These are phyloP conservation scores for Imbricaverruca yamaguchii DNA, from an alignment of 2,888 invertebrate genomes.

Conservation along the genomic window DNA sequence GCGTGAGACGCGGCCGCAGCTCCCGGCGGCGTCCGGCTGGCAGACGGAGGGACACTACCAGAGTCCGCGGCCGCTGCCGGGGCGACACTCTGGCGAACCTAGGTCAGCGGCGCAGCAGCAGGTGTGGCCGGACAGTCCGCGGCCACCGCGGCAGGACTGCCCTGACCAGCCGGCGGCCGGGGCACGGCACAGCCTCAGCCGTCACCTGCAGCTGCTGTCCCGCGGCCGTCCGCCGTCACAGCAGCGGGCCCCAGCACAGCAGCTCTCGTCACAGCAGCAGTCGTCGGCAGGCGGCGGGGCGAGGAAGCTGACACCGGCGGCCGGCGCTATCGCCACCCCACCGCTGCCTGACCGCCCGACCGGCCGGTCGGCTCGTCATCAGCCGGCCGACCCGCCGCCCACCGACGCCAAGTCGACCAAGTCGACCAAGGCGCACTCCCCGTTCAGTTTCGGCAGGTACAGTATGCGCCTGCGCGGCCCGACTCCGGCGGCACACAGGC, in stretches of 20 bases:
- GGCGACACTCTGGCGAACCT: no score
- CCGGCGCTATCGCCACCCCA: background rate
- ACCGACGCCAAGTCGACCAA: background rate
- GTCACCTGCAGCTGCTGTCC: background rate
- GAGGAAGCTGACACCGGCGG: background rate
- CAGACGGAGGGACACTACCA: background rate
- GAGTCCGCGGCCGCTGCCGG: background rate
- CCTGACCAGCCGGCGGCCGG: background rate
- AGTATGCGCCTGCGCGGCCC: background rate
- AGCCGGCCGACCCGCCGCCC: background rate
- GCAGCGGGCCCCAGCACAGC: background rate
- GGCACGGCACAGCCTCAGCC: background rate
- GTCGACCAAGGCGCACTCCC: background rate
- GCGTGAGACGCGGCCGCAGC: no score
- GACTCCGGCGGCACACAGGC: background rate
- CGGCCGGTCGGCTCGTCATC: background rate
- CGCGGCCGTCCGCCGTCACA: background rate
- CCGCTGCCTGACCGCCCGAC: background rate
- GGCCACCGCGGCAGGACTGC: background rate
- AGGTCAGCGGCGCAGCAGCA: no score
- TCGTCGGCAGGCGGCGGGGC: no score
- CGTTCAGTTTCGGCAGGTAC: slow-evolving; percentile 8
- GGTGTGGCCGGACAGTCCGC: background rate
- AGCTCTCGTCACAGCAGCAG: no score
- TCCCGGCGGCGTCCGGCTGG: background rate